Conservation (phyloP, 2,888 invertebrate genomes). For the Auanema freiburgensis region DNA sequence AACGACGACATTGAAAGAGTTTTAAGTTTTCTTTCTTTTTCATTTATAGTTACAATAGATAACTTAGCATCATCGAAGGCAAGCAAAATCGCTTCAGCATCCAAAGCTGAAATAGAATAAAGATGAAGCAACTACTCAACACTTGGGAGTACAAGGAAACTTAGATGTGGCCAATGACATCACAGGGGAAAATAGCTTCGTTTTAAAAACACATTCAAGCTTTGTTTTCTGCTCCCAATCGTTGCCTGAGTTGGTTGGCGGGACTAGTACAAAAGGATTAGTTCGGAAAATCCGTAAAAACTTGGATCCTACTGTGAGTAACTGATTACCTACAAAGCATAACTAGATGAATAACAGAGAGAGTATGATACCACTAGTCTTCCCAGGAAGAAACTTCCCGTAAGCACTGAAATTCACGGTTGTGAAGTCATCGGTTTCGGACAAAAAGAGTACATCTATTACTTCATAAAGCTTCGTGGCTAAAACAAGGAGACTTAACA, state of each 20-base stretch:
- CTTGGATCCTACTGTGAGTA: slow-evolving; percentile 89
- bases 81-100: slow-evolving; percentile 82
- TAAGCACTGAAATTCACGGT: slow-evolving; percentile 53
- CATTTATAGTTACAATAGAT: slow-evolving; percentile 83
- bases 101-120: slow-evolving; percentile 26
- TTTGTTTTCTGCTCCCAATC: slow-evolving; percentile 78
- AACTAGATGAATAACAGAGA: not conserved
- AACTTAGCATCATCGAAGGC: slow-evolving; percentile 94
- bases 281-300: slow-evolving; percentile 86
- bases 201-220: slow-evolving; percentile 86
- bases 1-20: slow-evolving; percentile 84
- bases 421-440: slow-evolving; percentile 59
- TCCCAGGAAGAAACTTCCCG: slow-evolving; percentile 56
- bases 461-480: too few species aligned
- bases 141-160: slow-evolving; percentile 56
- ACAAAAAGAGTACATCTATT: slow-evolving; percentile 45
- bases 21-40: slow-evolving; percentile 78
- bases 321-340: slow-evolving; percentile 69
- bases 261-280: slow-evolving; percentile 58
- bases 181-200: slow-evolving; percentile 43
- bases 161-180: slow-evolving; percentile 49
- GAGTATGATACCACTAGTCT: slow-evolving; percentile 21
- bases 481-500: too few species aligned
- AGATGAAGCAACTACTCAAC: too few species aligned
- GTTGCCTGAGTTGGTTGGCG: slow-evolving; percentile 34